These are phyloP conservation scores for Leptopilina boulardi DNA, from an alignment of 1,140 invertebrate genomes.

Conservation along the genomic window DNA sequence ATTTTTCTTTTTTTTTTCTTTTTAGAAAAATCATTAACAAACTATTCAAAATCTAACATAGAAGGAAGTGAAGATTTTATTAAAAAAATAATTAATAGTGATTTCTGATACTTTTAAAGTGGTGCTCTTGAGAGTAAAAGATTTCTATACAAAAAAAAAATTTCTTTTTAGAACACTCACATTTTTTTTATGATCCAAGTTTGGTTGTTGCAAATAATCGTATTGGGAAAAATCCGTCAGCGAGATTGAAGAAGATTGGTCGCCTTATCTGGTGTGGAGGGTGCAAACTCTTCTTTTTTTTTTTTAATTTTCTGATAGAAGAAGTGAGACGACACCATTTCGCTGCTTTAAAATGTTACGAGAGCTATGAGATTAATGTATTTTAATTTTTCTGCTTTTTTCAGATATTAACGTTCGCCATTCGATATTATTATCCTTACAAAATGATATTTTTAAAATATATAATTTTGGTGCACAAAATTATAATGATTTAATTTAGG, in stretches of 20 bases:
- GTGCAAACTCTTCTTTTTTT: slow-evolving; percentile 41
- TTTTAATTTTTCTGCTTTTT: background rate
- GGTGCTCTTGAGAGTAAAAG: slow-evolving; percentile 10
- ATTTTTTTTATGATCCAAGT: slow-evolving; percentile 45
- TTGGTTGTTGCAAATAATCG: slow-evolving; percentile 46
- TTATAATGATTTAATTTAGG: background rate
- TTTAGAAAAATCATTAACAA: background rate
- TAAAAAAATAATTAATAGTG: slow-evolving; percentile 36
- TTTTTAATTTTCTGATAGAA: slow-evolving; percentile 32
- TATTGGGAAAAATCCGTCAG: slow-evolving; percentile 45
- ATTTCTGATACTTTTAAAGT: slow-evolving; percentile 33
- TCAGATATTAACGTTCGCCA: background rate
- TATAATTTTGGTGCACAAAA: background rate
- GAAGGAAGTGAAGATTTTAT: background rate
- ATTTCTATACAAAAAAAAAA: slow-evolving; percentile 28
- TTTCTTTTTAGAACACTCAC: slow-evolving; percentile 48
- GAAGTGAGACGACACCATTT: slow-evolving; percentile 40
- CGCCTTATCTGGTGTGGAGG: slow-evolving; percentile 34
- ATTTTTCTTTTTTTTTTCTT: too few relatives aligned
- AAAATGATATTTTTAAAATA: background rate
- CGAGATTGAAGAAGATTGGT: slow-evolving; percentile 38
- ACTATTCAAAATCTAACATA: background rate
- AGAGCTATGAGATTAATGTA: background rate
- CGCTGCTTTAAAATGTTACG: slow-evolving; percentile 43
- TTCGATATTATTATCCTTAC: background rate